Base-by-base conservation (phyloP, 2,113 vertebrate species). In the Excalfactoria chinensis region DNA sequence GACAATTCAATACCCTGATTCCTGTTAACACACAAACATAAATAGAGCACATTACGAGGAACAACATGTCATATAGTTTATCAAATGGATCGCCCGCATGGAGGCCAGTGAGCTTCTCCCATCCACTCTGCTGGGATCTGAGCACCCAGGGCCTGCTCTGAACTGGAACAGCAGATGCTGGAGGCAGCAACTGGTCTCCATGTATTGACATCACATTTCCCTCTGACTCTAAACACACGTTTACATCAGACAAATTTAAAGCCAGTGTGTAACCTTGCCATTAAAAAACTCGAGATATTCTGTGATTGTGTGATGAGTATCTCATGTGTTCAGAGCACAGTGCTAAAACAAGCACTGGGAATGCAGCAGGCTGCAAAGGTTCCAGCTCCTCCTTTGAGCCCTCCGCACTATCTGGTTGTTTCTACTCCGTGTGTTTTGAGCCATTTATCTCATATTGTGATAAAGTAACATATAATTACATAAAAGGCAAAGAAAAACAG, bases 401-500 rank as follows among this genome's bases (percentile, higher is more conserved):
- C 30, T 83, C 49, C 3, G 0, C 11, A 55, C 84, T 84, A 87
- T 48, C 32, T 28, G 49, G 84, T 79, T 75, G 85, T 69, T 96
- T 80, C 40, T 89, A n/a, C 51, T 87, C 41, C 22, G 82, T 11
- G 1, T 83, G 72, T 64, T 91, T 83, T 68, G 44, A 37, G 87
- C 49, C 34, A 94, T 91, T 91, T 88, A 86, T 83, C 87, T 85
- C 70, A 48, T 7, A 14, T 35, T 89, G 60, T 85, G 89, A 92
- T 91, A 93, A 93, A 93, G 82, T 48, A 77, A 74, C 34, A 71
- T 25, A 70, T 89, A 95, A 90, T 95, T 71, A 88, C 56, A 86
- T 71, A 88, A 88, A 91, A 41, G 64, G 37, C 85, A 66, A 95
- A 51, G 82, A 85, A 95, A 94, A 89, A 71, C 46, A 66, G 48